phyloP scores from a whole-genome alignment of 2,888 invertebrate genomes.

The Dermolepida albohirtum region DNA sequence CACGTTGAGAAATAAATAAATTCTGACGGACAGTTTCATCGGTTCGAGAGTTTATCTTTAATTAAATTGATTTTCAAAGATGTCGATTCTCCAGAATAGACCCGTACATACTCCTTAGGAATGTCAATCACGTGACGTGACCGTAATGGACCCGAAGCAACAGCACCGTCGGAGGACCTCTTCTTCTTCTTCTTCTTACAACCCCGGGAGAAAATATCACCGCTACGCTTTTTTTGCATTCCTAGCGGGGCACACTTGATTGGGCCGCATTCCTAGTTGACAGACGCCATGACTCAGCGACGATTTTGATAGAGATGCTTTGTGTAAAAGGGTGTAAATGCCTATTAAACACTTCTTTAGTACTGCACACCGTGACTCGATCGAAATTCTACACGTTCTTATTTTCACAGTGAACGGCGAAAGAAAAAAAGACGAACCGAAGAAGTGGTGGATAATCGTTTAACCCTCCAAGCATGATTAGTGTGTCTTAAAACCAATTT shows the following conservation, averaged over 20 bases:
- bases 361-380: slow-evolving; percentile 50
- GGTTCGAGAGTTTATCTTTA: slow-evolving; percentile 11
- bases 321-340: slow-evolving; percentile 63
- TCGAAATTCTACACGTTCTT: slow-evolving; percentile 44
- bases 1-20: too few relatives aligned
- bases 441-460: slow-evolving; percentile 48
- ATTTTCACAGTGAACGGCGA: slow-evolving; percentile 14
- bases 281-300: slow-evolving; percentile 60
- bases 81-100: slow-evolving; percentile 11
- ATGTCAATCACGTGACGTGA: slow-evolving; percentile 30
- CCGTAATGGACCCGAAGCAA: slow-evolving; percentile 20
- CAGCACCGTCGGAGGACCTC: slow-evolving; percentile 10
- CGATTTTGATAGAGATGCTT: slow-evolving; percentile 61
- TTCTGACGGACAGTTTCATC: neutral
- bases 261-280: slow-evolving; percentile 61
- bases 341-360: slow-evolving; percentile 58
- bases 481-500: slow-evolving; percentile 51
- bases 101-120: slow-evolving; percentile 15
- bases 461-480: slow-evolving; percentile 49
- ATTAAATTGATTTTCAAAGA: slow-evolving; percentile 22
- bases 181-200: slow-evolving; percentile 14
- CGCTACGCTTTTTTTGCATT: slow-evolving; percentile 52
- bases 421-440: slow-evolving; percentile 25
- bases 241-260: slow-evolving; percentile 53
- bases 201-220: slow-evolving; percentile 34